Conservation (phyloP, 2,113 vertebrate genomes). For the Phylloscopus trochilus region DNA sequence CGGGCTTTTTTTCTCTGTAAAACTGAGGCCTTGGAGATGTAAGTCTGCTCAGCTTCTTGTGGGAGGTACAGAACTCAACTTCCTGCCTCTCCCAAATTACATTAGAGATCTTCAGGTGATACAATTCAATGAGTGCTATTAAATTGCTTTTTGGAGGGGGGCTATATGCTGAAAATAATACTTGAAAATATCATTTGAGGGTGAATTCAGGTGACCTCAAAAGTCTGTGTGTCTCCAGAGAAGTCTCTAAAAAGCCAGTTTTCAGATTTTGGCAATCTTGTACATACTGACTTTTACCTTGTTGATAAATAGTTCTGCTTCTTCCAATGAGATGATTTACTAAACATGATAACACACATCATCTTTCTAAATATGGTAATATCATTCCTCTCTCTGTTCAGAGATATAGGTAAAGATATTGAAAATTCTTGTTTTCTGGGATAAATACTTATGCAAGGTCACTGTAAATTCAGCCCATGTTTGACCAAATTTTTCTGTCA, state of each 20-base stretch:
- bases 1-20: neutral
- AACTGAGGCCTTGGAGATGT: neutral
- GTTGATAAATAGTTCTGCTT: neutral
- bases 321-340: neutral
- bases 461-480: neutral
- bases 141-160: neutral
- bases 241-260: neutral
- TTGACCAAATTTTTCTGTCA: neutral
- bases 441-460: neutral
- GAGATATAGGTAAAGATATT: neutral
- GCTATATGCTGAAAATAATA: neutral
- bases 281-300: neutral
- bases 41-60: neutral
- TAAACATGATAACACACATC: neutral
- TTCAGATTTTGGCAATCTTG: neutral
- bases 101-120: neutral
- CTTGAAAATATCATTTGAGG: neutral
- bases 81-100: neutral
- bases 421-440: neutral
- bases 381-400: neutral
- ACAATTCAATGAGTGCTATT: neutral
- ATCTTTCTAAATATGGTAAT: neutral
- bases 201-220: slow-evolving; percentile 16
- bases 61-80: neutral
- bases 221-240: neutral